Evolutionary conservation across 2,113 vertebrate genomes (phyloP).

Genomic region (Elephas maximus): DNA sequence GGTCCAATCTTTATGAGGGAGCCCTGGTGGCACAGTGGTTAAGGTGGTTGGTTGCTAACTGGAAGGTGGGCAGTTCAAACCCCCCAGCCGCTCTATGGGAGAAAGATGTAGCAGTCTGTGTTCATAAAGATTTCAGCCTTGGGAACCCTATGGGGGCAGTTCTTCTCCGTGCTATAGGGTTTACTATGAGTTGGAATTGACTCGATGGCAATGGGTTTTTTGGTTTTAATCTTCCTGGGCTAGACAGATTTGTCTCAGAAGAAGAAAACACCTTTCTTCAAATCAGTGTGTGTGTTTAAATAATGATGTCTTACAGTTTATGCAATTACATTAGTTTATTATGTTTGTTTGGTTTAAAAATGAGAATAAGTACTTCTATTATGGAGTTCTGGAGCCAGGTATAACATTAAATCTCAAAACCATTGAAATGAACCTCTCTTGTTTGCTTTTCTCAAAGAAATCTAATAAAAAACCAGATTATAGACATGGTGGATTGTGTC

Average conservation of each 20-base stretch:
- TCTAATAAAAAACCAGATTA: constrained; percentile 35
- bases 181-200: no score
- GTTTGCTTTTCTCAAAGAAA: constrained; percentile 45
- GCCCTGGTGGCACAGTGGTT: no score
- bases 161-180: no score
- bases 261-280: constrained; percentile 4
- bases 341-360: constrained; percentile 28
- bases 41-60: no score
- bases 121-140: no score
- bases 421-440: constrained; percentile 6
- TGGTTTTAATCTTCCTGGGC: not conserved
- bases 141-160: no score
- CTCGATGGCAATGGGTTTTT: no score
- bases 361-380: constrained; percentile 25
- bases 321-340: constrained; percentile 36
- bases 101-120: no score
- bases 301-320: constrained; percentile 5
- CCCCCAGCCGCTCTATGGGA: no score
- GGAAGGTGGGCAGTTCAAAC: no score
- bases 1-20: no score
- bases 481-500: not conserved
- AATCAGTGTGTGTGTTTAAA: not conserved
- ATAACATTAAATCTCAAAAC: constrained; percentile 12
- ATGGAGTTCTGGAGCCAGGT: not conserved
- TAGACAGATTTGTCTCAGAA: not conserved